A percentile compares a stretch with the other conserved stretches of the same genome.
These are phyloP conservation scores for Astur gentilis DNA, from an alignment of 2,113 vertebrate genomes.

Conservation along the genomic window DNA sequence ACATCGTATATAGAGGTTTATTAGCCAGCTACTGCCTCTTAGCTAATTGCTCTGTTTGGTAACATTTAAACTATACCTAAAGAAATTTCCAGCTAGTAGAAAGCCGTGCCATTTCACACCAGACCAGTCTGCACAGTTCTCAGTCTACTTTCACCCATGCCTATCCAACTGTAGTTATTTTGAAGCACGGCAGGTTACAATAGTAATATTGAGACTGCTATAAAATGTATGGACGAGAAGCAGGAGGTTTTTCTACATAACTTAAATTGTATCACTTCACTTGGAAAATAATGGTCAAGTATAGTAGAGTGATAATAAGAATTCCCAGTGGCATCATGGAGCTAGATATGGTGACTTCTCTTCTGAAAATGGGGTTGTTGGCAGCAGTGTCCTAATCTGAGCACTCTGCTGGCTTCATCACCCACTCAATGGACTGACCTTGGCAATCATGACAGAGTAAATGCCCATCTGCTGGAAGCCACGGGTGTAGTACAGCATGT, in stretches of 20 bases:
- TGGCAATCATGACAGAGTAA: constrained; percentile 95
- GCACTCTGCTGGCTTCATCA: background rate
- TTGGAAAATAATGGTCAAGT: background rate
- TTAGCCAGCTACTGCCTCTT: background rate
- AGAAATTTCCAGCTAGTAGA: background rate
- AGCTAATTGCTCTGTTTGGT: background rate
- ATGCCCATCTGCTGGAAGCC: constrained; percentile 91
- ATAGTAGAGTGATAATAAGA: background rate
- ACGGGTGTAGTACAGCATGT: constrained; percentile 91
- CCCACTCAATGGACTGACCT: constrained; percentile 71
- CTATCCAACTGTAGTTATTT: background rate
- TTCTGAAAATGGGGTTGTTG: background rate
- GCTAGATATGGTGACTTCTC: background rate
- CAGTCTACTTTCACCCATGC: background rate
- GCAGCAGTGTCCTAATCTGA: background rate
- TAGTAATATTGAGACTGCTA: background rate
- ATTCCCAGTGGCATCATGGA: background rate
- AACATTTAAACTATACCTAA: background rate
- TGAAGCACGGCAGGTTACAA: background rate
- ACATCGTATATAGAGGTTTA: background rate
- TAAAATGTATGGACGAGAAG: background rate
- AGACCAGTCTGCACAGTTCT: background rate
- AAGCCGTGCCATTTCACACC: background rate
- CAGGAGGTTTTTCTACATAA: background rate
- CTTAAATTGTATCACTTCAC: background rate